A percentile compares a stretch with the other conserved stretches of the same genome.
Conservation (phyloP, 2,113 vertebrate species). For the Lophotis ruficrista region DNA sequence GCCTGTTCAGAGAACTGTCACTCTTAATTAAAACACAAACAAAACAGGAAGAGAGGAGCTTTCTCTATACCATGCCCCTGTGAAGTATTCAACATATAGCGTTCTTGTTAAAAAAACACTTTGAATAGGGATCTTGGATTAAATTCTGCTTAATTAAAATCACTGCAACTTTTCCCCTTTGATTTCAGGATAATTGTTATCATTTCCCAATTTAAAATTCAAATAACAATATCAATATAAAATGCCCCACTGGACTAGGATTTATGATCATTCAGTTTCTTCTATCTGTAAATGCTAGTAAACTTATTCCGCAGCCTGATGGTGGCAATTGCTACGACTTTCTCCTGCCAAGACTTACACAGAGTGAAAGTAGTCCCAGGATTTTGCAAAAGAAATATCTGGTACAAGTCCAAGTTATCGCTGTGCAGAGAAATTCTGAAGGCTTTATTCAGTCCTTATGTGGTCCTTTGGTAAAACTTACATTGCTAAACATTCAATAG, state of each 20-base stretch:
- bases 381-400: constrained; percentile 3
- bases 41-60: background rate
- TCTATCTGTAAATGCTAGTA: constrained; percentile 1
- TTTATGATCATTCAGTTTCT: background rate
- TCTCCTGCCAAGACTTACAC: constrained; percentile 12
- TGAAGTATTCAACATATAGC: background rate
- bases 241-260: background rate
- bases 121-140: background rate
- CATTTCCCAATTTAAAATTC: background rate
- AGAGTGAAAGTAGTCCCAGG: background rate
- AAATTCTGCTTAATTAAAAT: background rate
- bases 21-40: background rate
- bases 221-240: background rate
- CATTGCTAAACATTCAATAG: background rate
- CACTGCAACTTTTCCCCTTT: background rate
- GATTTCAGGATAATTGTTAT: background rate
- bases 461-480: background rate
- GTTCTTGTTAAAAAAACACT: background rate
- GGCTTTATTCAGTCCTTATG: background rate
- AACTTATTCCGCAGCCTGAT: background rate
- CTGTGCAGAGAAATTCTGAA: background rate
- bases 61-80: background rate
- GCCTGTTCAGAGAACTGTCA: background rate
- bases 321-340: background rate
- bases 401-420: background rate